These are phyloP conservation scores for Equus przewalskii DNA, from an alignment of 2,113 vertebrate genomes.

Conservation along the genomic window DNA sequence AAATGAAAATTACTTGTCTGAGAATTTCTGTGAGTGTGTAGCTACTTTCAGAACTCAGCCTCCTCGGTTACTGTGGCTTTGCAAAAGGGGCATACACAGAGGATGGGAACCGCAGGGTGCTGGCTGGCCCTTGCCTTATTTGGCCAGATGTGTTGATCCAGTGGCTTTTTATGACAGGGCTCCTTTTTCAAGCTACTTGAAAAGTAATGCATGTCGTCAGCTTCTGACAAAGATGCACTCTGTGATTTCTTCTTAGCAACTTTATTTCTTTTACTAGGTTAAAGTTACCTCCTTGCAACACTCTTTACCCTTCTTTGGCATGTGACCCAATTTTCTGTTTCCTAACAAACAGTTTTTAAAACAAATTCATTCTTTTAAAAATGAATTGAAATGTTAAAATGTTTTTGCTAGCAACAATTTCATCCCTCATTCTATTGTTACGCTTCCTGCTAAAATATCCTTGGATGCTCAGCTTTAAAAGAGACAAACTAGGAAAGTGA, in stretches of 20 bases:
- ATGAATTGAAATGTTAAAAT: slow-evolving; percentile 24
- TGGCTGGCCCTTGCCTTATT: background rate
- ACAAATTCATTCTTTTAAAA: slow-evolving; percentile 5
- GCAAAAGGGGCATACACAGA: background rate
- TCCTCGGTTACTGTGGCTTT: slow-evolving; percentile 30
- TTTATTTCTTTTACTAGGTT: background rate
- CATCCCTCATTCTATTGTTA: background rate
- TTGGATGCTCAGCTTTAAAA: background rate
- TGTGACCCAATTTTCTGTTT: background rate
- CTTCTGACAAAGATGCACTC: background rate
- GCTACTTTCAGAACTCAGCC: background rate
- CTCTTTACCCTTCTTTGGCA: background rate
- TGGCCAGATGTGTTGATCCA: background rate
- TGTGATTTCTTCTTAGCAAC: background rate
- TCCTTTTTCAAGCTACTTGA: background rate
- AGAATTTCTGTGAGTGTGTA: background rate
- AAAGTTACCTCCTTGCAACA: background rate
- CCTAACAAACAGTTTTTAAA: background rate
- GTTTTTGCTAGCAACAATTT: background rate
- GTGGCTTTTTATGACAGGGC: background rate
- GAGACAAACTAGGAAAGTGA: background rate
- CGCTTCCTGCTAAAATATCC: background rate
- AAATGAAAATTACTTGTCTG: background rate
- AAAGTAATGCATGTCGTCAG: background rate
- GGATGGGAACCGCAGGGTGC: background rate